These are phyloP conservation scores for Napeogenes sylphis DNA, from an alignment of 2,888 invertebrate species.

Conservation along the genomic window DNA sequence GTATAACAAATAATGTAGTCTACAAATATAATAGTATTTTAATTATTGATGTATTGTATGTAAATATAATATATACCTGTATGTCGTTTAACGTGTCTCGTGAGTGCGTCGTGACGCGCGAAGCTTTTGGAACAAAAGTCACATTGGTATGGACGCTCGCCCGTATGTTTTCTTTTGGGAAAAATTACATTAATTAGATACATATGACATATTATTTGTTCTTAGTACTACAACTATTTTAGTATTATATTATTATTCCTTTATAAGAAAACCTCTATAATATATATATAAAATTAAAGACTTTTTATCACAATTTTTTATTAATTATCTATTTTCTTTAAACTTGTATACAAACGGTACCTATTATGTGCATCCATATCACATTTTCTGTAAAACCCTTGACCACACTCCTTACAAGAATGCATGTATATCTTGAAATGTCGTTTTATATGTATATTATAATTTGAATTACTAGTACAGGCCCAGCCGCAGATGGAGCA, in stretches of 20 bases:
- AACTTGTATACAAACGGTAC: conserved; percentile 31
- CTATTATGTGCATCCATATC: conserved; percentile 54
- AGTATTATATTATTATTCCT: too few species aligned
- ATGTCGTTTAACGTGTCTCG: conserved; percentile 45
- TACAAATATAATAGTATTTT: too few species aligned
- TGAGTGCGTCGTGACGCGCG: conserved; percentile 40
- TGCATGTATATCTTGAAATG: conserved; percentile 49
- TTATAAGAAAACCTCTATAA: too few species aligned
- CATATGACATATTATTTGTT: neutral
- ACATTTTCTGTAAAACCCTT: conserved; percentile 51
- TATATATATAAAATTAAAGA: too few species aligned
- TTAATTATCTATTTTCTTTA: neutral
- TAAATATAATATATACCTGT: conserved; percentile 36
- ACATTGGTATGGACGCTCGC: conserved; percentile 50
- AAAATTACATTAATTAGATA: neutral
- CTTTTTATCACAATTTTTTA: neutral
- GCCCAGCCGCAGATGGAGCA: conserved; percentile 58
- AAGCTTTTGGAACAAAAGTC: conserved; percentile 44
- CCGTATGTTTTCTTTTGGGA: conserved; percentile 52
- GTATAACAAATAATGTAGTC: too few species aligned
- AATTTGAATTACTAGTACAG: conserved; percentile 43
- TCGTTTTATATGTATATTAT: conserved; percentile 51
- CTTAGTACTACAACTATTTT: too few species aligned
- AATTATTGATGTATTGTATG: too few species aligned
- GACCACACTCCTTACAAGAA: conserved; percentile 51